phyloP scores from a whole-genome alignment of 1,140 invertebrate genomes.

The Tribolium madens region DNA sequence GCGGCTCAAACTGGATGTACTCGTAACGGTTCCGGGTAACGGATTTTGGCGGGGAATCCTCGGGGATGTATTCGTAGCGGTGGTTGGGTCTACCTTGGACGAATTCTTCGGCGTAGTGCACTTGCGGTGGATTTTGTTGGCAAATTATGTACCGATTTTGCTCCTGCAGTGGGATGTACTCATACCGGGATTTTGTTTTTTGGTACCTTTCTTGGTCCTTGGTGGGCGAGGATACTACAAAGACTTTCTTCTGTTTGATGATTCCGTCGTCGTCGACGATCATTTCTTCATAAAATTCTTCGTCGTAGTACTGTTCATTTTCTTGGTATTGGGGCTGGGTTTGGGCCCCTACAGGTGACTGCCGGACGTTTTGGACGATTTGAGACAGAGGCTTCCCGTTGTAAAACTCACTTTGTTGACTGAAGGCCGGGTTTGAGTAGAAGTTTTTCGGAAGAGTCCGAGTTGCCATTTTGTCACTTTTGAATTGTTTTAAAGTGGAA shows the following conservation, averaged over 20 bases:
- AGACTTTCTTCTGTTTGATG: constrained; percentile 60
- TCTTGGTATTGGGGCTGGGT: constrained; percentile 54
- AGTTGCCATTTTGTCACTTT: constrained; percentile 50
- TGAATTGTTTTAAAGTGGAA: constrained; percentile 7
- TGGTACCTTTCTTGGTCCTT: too few relatives aligned
- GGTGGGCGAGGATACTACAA: constrained; percentile 25
- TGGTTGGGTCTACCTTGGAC: constrained; percentile 51
- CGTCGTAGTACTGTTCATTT: constrained; percentile 56
- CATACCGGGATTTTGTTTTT: constrained; percentile 64
- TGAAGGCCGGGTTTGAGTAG: constrained; percentile 83
- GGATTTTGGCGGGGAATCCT: constrained; percentile 11
- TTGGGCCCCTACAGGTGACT: constrained; percentile 63
- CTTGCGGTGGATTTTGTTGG: background rate
- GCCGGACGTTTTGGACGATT: constrained; percentile 64
- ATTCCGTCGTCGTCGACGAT: constrained; percentile 62
- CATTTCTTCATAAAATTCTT: constrained; percentile 65
- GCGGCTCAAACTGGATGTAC: constrained; percentile 49
- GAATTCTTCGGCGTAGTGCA: constrained; percentile 51
- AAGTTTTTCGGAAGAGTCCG: constrained; percentile 59
- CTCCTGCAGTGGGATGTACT: constrained; percentile 67
- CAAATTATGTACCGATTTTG: constrained; percentile 46
- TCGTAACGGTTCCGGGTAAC: constrained; percentile 54
- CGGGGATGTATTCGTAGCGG: constrained; percentile 61
- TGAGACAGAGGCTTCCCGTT: constrained; percentile 65
- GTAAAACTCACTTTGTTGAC: constrained; percentile 78